Conservation (phyloP, 2,888 invertebrate species). For the Rhamnusium bicolor region DNA sequence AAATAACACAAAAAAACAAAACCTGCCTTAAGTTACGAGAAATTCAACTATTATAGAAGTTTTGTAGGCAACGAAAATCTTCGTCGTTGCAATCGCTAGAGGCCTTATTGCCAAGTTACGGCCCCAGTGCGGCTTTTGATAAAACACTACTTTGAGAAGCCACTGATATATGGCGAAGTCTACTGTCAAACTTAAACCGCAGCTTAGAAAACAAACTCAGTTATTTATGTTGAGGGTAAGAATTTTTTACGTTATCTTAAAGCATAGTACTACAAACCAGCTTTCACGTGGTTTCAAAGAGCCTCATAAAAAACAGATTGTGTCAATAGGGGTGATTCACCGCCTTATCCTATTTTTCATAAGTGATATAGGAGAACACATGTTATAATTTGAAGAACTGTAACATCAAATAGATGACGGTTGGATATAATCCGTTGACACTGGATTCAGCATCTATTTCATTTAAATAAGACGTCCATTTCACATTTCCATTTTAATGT, state of each 20-base stretch:
- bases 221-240: constrained; percentile 31
- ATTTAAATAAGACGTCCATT: too few species aligned
- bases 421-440: too few species aligned
- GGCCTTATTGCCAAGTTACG: constrained; percentile 30
- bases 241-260: constrained; percentile 27
- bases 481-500: too few species aligned
- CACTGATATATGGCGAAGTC: constrained; percentile 32
- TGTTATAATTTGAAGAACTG: too few species aligned
- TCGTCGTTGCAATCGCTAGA: constrained; percentile 28
- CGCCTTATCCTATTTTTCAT: not conserved
- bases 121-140: constrained; percentile 36
- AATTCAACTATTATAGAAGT: constrained; percentile 25
- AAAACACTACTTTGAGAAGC: constrained; percentile 39
- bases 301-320: constrained; percentile 15
- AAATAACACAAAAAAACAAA: constrained; percentile 17
- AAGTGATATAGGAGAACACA: not conserved
- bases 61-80: constrained; percentile 13
- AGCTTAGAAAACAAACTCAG: constrained; percentile 30
- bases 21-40: constrained; percentile 9
- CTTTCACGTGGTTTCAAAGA: constrained; percentile 6
- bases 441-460: too few species aligned
- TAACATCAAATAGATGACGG: too few species aligned
- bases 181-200: constrained; percentile 33
- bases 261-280: constrained; percentile 7
- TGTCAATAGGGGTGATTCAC: not conserved